A percentile compares a stretch with the other conserved stretches of the same genome.
These are phyloP conservation scores for Neomicropteryx cornuta DNA, from an alignment of 1,140 invertebrate genomes.

Conservation along the genomic window DNA sequence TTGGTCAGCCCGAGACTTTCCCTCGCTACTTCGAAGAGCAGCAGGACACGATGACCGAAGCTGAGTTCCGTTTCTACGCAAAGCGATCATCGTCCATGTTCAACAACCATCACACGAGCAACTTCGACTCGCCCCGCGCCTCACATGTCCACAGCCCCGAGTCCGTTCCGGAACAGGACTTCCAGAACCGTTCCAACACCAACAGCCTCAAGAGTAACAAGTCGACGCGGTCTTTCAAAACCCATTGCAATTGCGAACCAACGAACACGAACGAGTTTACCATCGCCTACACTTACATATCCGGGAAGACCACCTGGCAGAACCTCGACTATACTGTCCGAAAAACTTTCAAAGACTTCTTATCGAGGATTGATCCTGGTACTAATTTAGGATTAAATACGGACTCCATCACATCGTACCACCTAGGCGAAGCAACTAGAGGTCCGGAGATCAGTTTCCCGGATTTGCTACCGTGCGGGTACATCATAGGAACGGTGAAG, in stretches of 20 bases:
- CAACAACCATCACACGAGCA: conserved; percentile 37
- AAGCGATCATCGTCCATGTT: conserved; percentile 32
- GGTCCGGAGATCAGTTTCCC: conserved; percentile 62
- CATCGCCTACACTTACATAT: conserved; percentile 82
- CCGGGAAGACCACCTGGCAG: conserved; percentile 90
- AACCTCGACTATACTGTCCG: conserved; percentile 83
- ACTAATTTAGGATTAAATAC: conserved; percentile 81
- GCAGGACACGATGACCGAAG: conserved; percentile 42
- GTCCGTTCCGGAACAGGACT: conserved; percentile 32
- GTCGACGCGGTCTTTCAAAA: conserved; percentile 40
- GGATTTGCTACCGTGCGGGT: conserved; percentile 86
- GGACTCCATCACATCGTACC: conserved; percentile 86
- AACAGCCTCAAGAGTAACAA: conserved; percentile 44
- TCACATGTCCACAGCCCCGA: conserved; percentile 40
- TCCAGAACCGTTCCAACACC: conserved; percentile 36
- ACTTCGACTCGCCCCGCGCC: conserved; percentile 36
- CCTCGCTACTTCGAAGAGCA: conserved; percentile 56
- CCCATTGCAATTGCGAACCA: conserved; percentile 38
- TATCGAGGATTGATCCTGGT: conserved; percentile 83
- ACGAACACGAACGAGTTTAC: conserved; percentile 50
- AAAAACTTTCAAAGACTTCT: conserved; percentile 90
- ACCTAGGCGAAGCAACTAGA: conserved; percentile 77
- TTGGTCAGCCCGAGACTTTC: conserved; percentile 72
- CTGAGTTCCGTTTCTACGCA: conserved; percentile 41
- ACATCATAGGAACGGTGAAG: conserved; percentile 77